Evolutionary conservation across 2,113 vertebrate species (phyloP).

Genomic region (Rhombomys opimus): DNA sequence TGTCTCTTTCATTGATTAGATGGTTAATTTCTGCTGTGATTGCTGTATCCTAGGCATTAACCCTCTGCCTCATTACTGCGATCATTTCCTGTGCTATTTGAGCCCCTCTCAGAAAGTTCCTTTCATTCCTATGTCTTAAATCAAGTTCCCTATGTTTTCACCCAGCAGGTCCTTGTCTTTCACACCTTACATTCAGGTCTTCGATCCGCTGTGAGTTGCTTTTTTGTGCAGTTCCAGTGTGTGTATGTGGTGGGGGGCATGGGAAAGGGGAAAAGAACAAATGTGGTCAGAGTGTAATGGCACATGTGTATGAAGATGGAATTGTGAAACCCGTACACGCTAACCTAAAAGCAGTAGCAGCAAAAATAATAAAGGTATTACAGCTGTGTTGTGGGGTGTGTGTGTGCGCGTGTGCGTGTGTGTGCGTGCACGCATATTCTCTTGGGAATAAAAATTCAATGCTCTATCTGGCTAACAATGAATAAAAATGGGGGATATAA

Average conservation of each 20-base stretch:
- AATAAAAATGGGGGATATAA: too few species aligned
- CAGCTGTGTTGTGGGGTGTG: background rate
- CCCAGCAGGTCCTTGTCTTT: background rate
- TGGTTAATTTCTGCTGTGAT: background rate
- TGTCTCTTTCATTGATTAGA: background rate
- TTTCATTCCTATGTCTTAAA: background rate
- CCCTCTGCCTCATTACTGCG: background rate
- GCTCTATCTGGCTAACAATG: too few species aligned
- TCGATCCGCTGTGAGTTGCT: background rate
- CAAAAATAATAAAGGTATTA: background rate
- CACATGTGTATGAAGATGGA: background rate
- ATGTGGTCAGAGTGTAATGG: background rate
- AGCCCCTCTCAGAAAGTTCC: background rate
- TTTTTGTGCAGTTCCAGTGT: background rate
- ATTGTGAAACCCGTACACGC: background rate
- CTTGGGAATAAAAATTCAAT: background rate
- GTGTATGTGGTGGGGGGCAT: background rate
- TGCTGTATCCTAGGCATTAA: background rate
- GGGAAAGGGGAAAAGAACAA: background rate
- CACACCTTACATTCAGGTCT: background rate
- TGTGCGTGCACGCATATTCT: background rate
- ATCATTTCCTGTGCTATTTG: too few species aligned
- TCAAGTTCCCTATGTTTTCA: background rate
- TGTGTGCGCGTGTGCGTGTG: background rate
- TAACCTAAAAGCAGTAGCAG: background rate